Conservation (phyloP, 1,140 invertebrate genomes). For the Parasteatoda tepidariorum region DNA sequence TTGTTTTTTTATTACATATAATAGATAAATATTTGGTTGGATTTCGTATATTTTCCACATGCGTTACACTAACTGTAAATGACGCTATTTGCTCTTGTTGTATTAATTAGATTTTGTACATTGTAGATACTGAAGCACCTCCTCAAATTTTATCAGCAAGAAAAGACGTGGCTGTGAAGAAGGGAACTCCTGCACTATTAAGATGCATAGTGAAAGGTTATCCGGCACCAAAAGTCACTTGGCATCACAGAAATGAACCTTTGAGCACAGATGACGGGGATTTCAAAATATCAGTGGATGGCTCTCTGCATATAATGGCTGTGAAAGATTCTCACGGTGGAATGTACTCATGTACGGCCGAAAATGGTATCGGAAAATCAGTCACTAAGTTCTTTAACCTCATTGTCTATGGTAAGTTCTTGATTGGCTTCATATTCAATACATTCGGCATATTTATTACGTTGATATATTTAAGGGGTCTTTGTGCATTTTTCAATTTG, state of each 20-base stretch:
- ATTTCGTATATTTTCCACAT: no score
- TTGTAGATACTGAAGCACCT: constrained; percentile 12
- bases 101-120: no score
- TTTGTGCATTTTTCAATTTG: neutral
- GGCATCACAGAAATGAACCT: constrained; percentile 69
- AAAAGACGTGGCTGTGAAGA: constrained; percentile 75
- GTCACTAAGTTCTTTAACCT: constrained; percentile 76
- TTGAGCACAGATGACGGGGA: constrained; percentile 74
- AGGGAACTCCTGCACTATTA: constrained; percentile 78
- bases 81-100: no score
- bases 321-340: constrained; percentile 80
- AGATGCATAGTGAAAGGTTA: constrained; percentile 87
- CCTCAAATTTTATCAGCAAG: constrained; percentile 57
- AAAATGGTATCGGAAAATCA: constrained; percentile 82
- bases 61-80: no score
- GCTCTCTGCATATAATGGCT: constrained; percentile 78
- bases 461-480: neutral
- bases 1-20: no score
- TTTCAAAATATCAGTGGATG: constrained; percentile 72
- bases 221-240: constrained; percentile 83
- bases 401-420: constrained; percentile 32
- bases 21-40: no score
- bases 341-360: constrained; percentile 80
- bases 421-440: neutral
- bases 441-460: no score